Evolutionary conservation across 2,888 invertebrate species (phyloP).

Genomic region (Drosophila tanythrix): DNA sequence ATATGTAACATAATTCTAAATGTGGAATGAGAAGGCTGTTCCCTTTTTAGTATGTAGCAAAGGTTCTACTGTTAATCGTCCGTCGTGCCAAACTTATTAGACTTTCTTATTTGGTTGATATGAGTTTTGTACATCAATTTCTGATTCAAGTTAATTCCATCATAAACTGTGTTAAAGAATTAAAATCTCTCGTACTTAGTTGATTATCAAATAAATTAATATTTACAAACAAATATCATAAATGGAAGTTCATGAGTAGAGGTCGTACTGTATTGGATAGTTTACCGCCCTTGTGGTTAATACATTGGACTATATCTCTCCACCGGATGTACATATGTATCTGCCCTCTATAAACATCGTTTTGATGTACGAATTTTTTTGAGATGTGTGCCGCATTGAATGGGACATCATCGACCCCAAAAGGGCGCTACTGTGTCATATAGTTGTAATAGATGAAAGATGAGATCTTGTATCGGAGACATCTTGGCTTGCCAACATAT

Average conservation of each 20-base stretch:
- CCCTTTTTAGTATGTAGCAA: not conserved
- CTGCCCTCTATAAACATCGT: not conserved
- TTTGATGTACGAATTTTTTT: not conserved
- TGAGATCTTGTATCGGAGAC: not conserved
- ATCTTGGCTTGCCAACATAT: not conserved
- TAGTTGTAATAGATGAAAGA: not conserved
- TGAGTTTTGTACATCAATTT: not conserved
- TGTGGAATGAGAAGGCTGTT: conserved; percentile 4
- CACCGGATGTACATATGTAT: not conserved
- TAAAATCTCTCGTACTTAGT: not conserved
- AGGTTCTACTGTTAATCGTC: not conserved
- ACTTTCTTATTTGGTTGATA: not conserved
- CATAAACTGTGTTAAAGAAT: not conserved
- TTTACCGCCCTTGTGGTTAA: not conserved
- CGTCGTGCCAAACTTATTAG: not conserved
- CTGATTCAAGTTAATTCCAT: not conserved
- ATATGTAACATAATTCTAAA: not conserved
- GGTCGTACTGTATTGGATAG: not conserved
- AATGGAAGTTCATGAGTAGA: not conserved
- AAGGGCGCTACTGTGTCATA: not conserved
- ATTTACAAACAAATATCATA: not conserved
- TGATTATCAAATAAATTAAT: not conserved
- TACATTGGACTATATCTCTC: not conserved
- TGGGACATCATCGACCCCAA: not conserved
- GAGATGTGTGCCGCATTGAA: not conserved